Evolutionary conservation across 2,888 invertebrate genomes (phyloP), one percentile per base, ranked within the genome.

Genomic region (Dicycla oo): DNA sequence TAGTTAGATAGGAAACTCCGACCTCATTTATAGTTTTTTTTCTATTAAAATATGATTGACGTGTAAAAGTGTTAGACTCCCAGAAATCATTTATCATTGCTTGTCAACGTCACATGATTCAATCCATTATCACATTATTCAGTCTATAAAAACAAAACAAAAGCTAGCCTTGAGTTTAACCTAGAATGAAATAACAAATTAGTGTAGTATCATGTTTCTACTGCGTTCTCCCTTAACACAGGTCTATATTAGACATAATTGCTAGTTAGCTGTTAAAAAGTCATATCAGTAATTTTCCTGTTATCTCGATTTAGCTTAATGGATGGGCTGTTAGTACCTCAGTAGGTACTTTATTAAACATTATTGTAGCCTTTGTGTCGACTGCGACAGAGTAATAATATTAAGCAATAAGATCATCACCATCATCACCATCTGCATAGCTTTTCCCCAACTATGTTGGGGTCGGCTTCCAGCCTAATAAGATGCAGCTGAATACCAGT

Each of bases 231-330:
- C 68, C 73, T 69, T 30, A n/a, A 20, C 57, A 20, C 34, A 18
- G 47, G 49, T 18, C 45, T 77, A n/a, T 64, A 79, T 43, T 49
- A 68, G 57, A 62, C 40, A 56, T 78, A 80, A 80, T 78, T 78
- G 82, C 45, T 23, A 13, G 47, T 68, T 58, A 40, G 62, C 34
- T 66, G 82, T 82, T 82, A 63, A 80, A 80, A 82, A 78, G 54
- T 40, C 73, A 66, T 79, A 61, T 68, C 68, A 80, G 68, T 73
- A 80, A 82, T 78, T 73, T 82, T 78, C 82, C 80, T 69, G 51
- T 64, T 56, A 51, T 30, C 81, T 68, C 62, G 58, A 69, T 76
- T 81, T 60, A 76, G 34, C 63, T 69, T 38, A 63, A 76, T 76
- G 30, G 11, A 51, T 58, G 51, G 53, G 15, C 38, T 49, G 47